phyloP scores from a whole-genome alignment of 1,140 invertebrate genomes.

The Bombus ignitus region DNA sequence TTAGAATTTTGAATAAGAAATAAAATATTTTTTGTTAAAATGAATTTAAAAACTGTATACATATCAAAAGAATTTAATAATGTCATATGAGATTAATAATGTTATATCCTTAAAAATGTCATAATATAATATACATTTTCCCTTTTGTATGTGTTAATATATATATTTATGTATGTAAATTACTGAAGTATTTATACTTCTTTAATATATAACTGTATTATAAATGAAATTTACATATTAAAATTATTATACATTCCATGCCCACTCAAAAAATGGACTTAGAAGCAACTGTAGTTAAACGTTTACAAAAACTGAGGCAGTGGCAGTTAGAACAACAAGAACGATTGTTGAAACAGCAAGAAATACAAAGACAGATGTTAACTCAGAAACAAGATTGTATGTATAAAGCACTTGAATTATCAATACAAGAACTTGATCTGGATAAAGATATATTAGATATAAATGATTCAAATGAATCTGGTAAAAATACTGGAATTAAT shows the following conservation, averaged over 20 bases:
- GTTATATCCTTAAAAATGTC: neutral
- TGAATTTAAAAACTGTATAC: neutral
- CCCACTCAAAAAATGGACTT: constrained; percentile 62
- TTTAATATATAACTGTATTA: neutral
- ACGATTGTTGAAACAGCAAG: constrained; percentile 71
- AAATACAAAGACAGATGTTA: constrained; percentile 73
- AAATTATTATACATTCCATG: constrained; percentile 19
- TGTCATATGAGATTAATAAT: neutral
- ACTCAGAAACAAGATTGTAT: constrained; percentile 71
- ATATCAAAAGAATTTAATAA: neutral
- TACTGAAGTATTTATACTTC: neutral
- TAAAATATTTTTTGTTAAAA: neutral
- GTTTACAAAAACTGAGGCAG: constrained; percentile 71
- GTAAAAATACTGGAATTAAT: neutral
- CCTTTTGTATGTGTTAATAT: neutral
- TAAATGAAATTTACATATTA: constrained; percentile 7
- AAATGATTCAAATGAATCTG: neutral
- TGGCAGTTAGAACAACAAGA: constrained; percentile 75
- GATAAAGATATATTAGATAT: neutral
- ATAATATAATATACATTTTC: neutral
- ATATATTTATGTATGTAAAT: neutral
- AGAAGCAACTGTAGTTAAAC: constrained; percentile 71
- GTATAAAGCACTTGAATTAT: constrained; percentile 70
- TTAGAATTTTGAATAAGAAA: neutral
- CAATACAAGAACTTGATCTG: constrained; percentile 58